Conservation (phyloP, 2,797 vertebrate species). For the Acrossocheilus wenchowensis region DNA sequence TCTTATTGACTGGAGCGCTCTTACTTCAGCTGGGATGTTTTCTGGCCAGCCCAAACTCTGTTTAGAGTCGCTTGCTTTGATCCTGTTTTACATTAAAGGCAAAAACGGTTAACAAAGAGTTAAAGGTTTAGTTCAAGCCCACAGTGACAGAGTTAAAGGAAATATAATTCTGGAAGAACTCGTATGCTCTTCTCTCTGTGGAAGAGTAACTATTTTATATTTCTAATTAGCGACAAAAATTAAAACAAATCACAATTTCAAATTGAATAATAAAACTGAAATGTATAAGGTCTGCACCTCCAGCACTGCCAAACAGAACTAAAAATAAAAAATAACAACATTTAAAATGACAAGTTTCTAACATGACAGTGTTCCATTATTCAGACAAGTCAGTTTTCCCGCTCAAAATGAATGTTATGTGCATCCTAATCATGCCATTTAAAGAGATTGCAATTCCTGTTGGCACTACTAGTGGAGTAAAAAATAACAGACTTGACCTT, state of each 20-base stretch:
- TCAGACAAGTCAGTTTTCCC: not conserved
- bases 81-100: conserved; percentile 8
- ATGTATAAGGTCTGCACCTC: not conserved
- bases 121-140: not conserved
- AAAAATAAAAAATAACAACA: not conserved
- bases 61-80: conserved; percentile 15
- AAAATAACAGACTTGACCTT: not conserved
- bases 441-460: not conserved
- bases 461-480: not conserved
- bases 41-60: conserved; percentile 27
- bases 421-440: no score
- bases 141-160: not conserved
- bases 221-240: not conserved
- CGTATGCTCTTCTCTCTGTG: not conserved
- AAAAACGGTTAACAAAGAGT: not conserved
- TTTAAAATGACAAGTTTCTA: not conserved
- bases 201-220: not conserved
- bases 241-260: not conserved
- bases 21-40: conserved; percentile 42
- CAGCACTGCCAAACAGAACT: not conserved
- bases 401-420: not conserved
- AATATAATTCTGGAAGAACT: not conserved
- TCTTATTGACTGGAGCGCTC: conserved; percentile 50
- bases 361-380: not conserved
- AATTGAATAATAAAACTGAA: not conserved